Percentiles rank a stretch among this genome's conserved stretches.
Evolutionary conservation across 2,113 vertebrate species (phyloP).

Genomic region (Macrotus californicus): DNA sequence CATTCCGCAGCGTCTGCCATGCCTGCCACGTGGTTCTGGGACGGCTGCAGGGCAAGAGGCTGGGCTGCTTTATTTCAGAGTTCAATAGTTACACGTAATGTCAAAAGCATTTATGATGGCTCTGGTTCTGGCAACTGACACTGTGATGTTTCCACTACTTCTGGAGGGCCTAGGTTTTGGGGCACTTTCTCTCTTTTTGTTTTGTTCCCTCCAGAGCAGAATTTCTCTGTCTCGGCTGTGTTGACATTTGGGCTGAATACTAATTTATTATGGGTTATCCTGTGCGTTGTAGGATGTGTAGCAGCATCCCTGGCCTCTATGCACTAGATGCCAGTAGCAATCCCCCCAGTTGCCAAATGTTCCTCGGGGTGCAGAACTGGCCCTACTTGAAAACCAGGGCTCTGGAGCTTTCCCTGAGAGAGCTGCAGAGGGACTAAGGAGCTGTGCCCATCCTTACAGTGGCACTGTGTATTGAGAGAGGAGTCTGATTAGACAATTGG

Average conservation of each 20-base stretch:
- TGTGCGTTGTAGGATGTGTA: background rate
- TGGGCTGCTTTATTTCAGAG: slow-evolving; percentile 8
- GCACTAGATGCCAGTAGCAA: background rate
- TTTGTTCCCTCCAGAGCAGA: background rate
- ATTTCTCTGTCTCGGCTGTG: background rate
- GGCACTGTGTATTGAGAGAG: background rate
- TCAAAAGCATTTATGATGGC: background rate
- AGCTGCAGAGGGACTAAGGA: background rate
- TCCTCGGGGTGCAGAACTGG: background rate
- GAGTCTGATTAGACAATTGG: background rate
- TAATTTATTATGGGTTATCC: background rate
- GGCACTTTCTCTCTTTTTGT: background rate
- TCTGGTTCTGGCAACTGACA: background rate
- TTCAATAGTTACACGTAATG: background rate
- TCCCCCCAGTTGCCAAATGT: background rate
- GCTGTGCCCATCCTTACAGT: too few species aligned
- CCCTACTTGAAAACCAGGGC: background rate
- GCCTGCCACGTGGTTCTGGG: slow-evolving; percentile 21
- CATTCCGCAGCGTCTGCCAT: slow-evolving; percentile 27
- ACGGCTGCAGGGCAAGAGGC: background rate
- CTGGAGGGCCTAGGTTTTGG: background rate
- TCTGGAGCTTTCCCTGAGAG: background rate
- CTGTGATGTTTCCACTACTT: background rate
- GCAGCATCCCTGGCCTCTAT: background rate
- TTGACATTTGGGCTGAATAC: background rate